phyloP scores from a whole-genome alignment of 2,888 invertebrate species.

The Euplexia lucipara region DNA sequence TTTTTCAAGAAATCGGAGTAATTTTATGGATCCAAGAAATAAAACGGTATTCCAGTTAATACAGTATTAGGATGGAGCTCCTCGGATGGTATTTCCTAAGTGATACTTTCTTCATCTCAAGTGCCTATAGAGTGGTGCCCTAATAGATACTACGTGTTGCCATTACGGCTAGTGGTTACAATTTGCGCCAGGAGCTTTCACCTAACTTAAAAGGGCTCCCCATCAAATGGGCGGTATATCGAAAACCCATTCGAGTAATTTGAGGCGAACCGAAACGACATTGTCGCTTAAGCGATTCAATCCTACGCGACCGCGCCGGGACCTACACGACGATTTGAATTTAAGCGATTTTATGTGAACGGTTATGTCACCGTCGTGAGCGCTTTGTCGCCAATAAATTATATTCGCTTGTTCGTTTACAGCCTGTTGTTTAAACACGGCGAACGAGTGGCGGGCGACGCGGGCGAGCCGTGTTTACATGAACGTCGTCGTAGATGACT shows the following conservation, averaged over 20 bases:
- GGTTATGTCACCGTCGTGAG: conserved; percentile 65
- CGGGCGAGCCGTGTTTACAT: conserved; percentile 54
- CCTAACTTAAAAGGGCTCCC: conserved; percentile 79
- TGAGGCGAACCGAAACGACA: conserved; percentile 85
- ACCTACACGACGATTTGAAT: conserved; percentile 83
- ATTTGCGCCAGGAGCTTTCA: conserved; percentile 73
- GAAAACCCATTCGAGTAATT: conserved; percentile 87
- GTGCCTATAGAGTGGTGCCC: conserved; percentile 59
- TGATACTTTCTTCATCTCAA: conserved; percentile 64
- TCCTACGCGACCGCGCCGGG: conserved; percentile 79
- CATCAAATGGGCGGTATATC: conserved; percentile 83
- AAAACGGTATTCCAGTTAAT: conserved; percentile 47
- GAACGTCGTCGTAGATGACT: conserved; percentile 57
- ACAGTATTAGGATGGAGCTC: conserved; percentile 33
- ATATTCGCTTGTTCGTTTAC: conserved; percentile 62
- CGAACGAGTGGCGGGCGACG: conserved; percentile 27
- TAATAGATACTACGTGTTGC: conserved; percentile 69
- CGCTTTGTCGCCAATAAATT: conserved; percentile 61
- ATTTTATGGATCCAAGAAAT: conserved; percentile 41
- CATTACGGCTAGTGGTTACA: conserved; percentile 75
- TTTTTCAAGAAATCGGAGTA: conserved; percentile 44
- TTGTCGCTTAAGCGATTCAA: conserved; percentile 87
- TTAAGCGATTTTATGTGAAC: conserved; percentile 78
- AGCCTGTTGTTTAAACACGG: conserved; percentile 55
- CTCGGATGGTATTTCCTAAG: conserved; percentile 52